phyloP scores from a whole-genome alignment of 2,113 vertebrate species.

The Dasyprocta punctata region DNA sequence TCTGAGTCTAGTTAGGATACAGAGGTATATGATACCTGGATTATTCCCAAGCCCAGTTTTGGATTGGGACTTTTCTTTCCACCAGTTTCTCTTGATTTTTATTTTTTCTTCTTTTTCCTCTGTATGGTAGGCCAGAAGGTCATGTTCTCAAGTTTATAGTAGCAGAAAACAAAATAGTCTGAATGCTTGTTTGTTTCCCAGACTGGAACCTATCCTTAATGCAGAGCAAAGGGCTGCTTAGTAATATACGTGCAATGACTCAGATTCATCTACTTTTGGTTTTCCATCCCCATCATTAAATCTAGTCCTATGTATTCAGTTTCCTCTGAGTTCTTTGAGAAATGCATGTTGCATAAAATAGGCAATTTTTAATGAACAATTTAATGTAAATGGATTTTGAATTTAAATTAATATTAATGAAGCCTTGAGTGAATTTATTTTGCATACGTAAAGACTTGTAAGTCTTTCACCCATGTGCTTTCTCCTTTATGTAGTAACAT shows the following conservation, averaged over 20 bases:
- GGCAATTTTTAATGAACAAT: slow-evolving; percentile 92
- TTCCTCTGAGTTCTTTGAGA: slow-evolving; percentile 88
- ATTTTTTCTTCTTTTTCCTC: neutral
- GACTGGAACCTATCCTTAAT: slow-evolving; percentile 40
- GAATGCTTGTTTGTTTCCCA: slow-evolving; percentile 10
- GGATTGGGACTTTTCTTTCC: neutral
- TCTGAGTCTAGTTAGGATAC: accelerated
- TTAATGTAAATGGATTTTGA: slow-evolving; percentile 92
- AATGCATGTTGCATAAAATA: slow-evolving; percentile 92
- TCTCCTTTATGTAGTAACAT: slow-evolving; percentile 86
- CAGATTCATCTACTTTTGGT: slow-evolving; percentile 85
- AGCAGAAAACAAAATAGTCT: neutral
- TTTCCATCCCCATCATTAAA: slow-evolving; percentile 85
- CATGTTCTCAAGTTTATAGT: neutral
- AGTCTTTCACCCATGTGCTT: slow-evolving; percentile 87
- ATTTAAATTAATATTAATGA: slow-evolving; percentile 95
- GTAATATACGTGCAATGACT: slow-evolving; percentile 76
- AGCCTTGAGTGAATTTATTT: slow-evolving; percentile 92
- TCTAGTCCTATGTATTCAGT: slow-evolving; percentile 83
- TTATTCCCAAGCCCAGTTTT: neutral
- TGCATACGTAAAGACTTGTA: slow-evolving; percentile 91
- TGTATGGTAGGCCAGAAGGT: slow-evolving; percentile 72
- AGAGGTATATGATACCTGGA: accelerated
- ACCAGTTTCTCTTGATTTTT: neutral
- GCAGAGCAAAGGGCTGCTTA: slow-evolving; percentile 61